Percentiles rank a stretch among this genome's conserved stretches.
phyloP scores from a whole-genome alignment of 2,113 vertebrate species.

The Propithecus coquereli region DNA sequence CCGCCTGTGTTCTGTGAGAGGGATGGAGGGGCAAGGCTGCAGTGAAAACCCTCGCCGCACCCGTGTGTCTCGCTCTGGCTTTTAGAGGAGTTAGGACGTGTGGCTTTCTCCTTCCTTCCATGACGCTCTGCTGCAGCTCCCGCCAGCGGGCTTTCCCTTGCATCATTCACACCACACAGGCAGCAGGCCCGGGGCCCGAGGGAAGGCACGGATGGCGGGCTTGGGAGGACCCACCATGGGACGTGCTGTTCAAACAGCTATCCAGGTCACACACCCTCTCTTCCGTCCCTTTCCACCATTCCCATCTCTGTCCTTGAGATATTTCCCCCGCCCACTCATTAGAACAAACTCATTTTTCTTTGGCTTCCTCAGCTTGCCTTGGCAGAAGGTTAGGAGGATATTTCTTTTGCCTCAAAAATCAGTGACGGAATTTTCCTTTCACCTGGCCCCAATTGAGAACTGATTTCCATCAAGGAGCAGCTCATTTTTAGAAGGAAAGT shows the following conservation, averaged over 20 bases:
- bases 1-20: neutral
- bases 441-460: neutral
- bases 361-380: neutral
- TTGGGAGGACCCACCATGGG: rapidly evolving
- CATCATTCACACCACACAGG: neutral
- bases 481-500: neutral
- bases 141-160: neutral
- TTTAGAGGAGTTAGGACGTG: neutral
- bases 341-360: neutral
- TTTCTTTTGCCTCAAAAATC: neutral
- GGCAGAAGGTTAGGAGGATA: neutral
- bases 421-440: neutral
- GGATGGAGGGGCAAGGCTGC: neutral
- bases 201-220: neutral
- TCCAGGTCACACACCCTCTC: neutral
- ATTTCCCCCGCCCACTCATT: neutral
- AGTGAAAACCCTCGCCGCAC: rapidly evolving
- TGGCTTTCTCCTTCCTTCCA: neutral
- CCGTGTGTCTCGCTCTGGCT: neutral
- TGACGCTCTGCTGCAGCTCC: conserved; percentile 20
- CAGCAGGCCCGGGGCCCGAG: neutral
- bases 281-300: neutral
- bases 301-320: neutral
- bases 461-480: neutral
- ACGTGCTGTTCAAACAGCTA: neutral